A percentile compares a stretch with the other conserved stretches of the same genome.
Conservation (phyloP, 2,888 invertebrate species). For the Choreutis nemorana region DNA sequence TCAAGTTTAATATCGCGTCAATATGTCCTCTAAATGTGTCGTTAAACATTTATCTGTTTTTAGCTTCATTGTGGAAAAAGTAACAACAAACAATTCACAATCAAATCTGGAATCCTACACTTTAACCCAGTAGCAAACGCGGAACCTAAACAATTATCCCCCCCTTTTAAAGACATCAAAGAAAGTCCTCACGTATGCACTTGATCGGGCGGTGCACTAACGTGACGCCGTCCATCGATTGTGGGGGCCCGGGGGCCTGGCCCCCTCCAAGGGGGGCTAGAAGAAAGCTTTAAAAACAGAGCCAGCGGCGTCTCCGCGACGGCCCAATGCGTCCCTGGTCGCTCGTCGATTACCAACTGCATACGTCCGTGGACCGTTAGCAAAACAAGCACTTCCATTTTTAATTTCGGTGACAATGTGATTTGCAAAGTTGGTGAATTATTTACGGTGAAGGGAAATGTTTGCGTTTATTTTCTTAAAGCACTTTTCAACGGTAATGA, state of each 20-base stretch:
- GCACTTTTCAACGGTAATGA: slow-evolving; percentile 3
- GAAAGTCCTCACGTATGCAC: slow-evolving; percentile 58
- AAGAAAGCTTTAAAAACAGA: slow-evolving; percentile 39
- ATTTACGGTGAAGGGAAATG: slow-evolving; percentile 2
- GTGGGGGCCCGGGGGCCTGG: slow-evolving; percentile 17
- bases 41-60: too few species aligned
- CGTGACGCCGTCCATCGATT: slow-evolving; percentile 60
- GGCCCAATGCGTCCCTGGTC: slow-evolving; percentile 60
- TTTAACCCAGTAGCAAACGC: too few species aligned
- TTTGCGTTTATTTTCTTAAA: slow-evolving; percentile 2
- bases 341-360: slow-evolving; percentile 58
- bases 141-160: slow-evolving; percentile 20
- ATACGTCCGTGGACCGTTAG: slow-evolving; percentile 32
- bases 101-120: too few species aligned
- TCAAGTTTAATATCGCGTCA: too few species aligned
- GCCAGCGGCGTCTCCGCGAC: slow-evolving; percentile 54
- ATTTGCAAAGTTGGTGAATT: too few species aligned
- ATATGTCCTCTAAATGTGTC: too few species aligned
- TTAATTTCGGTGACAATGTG: slow-evolving; percentile 3
- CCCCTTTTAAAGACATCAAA: slow-evolving; percentile 43
- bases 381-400: slow-evolving; percentile 13
- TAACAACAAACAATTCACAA: too few species aligned
- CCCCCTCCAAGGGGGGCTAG: slow-evolving; percentile 16
- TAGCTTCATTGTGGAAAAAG: too few species aligned
- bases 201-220: slow-evolving; percentile 54